Conservation (phyloP, 2,113 vertebrate genomes). For the Sus scrofa region DNA sequence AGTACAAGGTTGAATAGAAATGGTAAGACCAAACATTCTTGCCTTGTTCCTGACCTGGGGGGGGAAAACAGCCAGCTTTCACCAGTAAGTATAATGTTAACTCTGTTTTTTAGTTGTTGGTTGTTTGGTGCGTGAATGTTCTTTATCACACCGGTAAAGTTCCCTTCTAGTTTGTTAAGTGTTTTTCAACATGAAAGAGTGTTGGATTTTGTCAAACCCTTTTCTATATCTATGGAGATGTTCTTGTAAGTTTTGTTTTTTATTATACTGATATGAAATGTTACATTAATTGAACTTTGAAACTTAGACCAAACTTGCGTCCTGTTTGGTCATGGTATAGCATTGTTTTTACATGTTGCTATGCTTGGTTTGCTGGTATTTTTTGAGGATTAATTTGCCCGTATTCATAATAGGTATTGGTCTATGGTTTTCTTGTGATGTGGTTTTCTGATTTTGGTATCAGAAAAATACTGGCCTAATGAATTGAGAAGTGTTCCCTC, state of each 20-base stretch:
- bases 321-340: not conserved
- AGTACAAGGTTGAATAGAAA: not conserved
- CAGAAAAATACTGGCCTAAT: not conserved
- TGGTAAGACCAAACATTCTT: not conserved
- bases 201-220: not conserved
- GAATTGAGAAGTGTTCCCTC: not conserved
- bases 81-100: not conserved
- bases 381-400: not conserved
- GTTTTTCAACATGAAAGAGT: not conserved
- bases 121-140: not conserved
- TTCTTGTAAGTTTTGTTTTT: not conserved
- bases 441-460: conserved; percentile 28
- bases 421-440: not conserved
- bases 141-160: not conserved
- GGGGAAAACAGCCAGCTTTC: not conserved
- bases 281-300: conserved; percentile 40
- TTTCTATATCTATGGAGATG: not conserved
- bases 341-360: not conserved
- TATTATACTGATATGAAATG: not conserved
- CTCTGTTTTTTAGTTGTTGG: not conserved
- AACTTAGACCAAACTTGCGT: conserved; percentile 3
- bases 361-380: conserved; percentile 33
- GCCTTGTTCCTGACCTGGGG: not conserved
- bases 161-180: not conserved
- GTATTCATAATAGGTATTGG: not conserved